phyloP scores from a whole-genome alignment of 2,113 vertebrate species.

The Salvator merianae region DNA sequence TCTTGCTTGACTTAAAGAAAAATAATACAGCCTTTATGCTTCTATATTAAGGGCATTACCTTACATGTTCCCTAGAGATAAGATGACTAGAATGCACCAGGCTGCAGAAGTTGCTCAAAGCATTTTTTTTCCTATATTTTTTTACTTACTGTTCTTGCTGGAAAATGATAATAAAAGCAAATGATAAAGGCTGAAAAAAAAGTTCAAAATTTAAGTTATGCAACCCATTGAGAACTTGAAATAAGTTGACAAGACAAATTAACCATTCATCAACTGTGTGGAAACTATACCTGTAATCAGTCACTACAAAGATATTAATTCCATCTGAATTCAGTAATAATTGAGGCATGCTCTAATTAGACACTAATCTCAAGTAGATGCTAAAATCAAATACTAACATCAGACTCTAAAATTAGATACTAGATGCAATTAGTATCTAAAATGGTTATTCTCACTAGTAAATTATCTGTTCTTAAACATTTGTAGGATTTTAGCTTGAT shows the following conservation, averaged over 20 bases:
- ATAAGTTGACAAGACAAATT: neutral
- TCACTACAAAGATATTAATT: neutral
- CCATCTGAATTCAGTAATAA: neutral
- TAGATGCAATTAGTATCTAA: neutral
- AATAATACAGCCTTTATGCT: conserved; percentile 17
- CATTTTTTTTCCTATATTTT: neutral
- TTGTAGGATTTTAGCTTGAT: neutral
- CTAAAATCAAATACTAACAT: neutral
- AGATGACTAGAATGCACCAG: neutral
- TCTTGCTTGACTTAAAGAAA: conserved; percentile 13
- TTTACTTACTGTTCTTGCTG: neutral
- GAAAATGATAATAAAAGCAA: neutral
- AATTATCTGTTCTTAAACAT: neutral
- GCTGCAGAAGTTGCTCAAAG: neutral
- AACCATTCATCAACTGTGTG: neutral
- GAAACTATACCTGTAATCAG: neutral
- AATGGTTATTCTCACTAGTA: neutral
- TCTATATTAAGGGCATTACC: neutral
- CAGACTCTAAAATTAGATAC: neutral
- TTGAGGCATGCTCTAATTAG: neutral
- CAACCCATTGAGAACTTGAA: neutral
- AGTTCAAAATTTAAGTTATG: neutral
- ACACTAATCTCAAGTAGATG: neutral
- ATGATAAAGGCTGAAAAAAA: neutral
- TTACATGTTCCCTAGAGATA: conserved; percentile 13